A percentile compares a stretch with the other conserved stretches of the same genome.
These are phyloP conservation scores for Hirtodrosophila histrioides DNA, from an alignment of 2,888 invertebrate species.

Conservation along the genomic window DNA sequence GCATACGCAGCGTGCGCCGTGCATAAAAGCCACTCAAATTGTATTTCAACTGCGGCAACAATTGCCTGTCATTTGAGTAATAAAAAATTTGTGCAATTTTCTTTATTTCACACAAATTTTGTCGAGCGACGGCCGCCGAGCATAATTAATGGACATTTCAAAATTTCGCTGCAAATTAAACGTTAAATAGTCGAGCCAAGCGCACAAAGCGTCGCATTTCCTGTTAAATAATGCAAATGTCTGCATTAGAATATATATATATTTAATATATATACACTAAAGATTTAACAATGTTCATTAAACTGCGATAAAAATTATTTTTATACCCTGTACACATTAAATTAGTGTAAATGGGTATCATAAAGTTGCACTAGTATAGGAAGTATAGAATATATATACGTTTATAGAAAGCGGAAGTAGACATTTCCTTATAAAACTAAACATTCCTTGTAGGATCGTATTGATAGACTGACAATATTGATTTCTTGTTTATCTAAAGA, in stretches of 20 bases:
- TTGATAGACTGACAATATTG: too few relatives aligned
- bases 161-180: conserved; percentile 35
- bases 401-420: too few relatives aligned
- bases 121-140: conserved; percentile 1
- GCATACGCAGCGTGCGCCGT: conserved; percentile 37
- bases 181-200: conserved; percentile 39
- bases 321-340: too few relatives aligned
- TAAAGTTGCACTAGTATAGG: too few relatives aligned
- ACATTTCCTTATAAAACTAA: too few relatives aligned
- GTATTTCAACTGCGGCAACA: conserved; percentile 18
- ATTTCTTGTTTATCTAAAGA: too few relatives aligned
- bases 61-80: conserved; percentile 25
- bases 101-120: conserved; percentile 4
- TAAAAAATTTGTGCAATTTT: conserved; percentile 15
- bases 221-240: conserved; percentile 35
- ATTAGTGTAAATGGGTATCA: too few relatives aligned
- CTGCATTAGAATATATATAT: not conserved
- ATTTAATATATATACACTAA: not conserved
- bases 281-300: conserved; percentile 12
- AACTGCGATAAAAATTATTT: conserved; percentile 10
- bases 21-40: not conserved
- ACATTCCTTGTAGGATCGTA: too few relatives aligned
- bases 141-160: conserved; percentile 49
- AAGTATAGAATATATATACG: too few relatives aligned
- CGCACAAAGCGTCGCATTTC: conserved; percentile 40